These are phyloP conservation scores for Alcedo quadribrachys DNA, from an alignment of 2,797 vertebrate species.

Conservation along the genomic window DNA sequence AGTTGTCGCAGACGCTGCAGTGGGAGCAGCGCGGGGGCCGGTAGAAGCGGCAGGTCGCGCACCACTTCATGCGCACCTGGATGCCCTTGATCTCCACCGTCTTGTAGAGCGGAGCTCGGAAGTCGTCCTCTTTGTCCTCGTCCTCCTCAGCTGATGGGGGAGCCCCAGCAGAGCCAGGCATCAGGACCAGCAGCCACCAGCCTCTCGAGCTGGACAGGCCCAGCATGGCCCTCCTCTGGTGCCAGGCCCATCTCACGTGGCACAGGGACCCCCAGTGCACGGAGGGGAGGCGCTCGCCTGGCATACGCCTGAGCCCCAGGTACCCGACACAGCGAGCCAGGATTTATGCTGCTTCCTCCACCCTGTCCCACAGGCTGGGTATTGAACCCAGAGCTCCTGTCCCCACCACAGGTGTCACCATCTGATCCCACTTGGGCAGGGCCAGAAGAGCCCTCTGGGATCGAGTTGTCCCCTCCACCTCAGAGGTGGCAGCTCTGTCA, in stretches of 20 bases:
- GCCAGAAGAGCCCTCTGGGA: fast-evolving
- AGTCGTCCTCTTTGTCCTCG: constrained; percentile 98
- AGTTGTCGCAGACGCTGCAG: constrained; percentile 98
- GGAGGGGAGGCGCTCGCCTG: fast-evolving
- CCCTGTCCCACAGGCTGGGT: not conserved
- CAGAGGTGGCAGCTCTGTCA: fast-evolving
- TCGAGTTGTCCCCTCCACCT: not conserved
- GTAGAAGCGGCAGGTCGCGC: constrained; percentile 97
- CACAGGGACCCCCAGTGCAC: not conserved
- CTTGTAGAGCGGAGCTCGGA: constrained; percentile 96
- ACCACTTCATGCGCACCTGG: constrained; percentile 99
- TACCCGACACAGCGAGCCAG: fast-evolving
- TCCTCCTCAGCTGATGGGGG: constrained; percentile 89
- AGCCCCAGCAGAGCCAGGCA: not conserved
- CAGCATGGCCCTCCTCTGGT: fast-evolving
- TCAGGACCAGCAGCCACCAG: not conserved
- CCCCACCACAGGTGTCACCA: fast-evolving
- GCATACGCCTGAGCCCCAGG: not conserved
- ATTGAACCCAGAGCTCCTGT: not conserved
- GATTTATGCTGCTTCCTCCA: not conserved
- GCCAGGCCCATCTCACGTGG: fast-evolving
- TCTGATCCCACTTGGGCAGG: fast-evolving
- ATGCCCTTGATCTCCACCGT: constrained; percentile 97
- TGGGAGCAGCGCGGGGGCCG: constrained; percentile 96
- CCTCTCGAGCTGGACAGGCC: fast-evolving